These are phyloP conservation scores for Pogonomyrmex californicus DNA, from an alignment of 1,140 invertebrate species.

Conservation along the genomic window DNA sequence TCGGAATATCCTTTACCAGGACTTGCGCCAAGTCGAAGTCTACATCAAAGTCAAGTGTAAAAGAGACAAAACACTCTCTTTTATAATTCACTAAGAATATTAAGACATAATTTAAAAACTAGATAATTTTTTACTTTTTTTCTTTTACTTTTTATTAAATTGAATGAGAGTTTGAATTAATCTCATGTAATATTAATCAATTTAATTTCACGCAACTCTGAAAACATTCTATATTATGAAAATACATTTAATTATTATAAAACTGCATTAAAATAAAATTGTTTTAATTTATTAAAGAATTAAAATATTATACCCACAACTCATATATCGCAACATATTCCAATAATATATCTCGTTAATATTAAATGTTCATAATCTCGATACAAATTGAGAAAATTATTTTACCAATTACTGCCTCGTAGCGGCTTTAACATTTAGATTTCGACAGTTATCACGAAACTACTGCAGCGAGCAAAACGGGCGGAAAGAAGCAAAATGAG, in stretches of 20 bases:
- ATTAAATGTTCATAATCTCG: constrained; percentile 30
- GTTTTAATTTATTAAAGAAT: constrained; percentile 35
- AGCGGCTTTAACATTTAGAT: constrained; percentile 7
- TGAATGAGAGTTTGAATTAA: neutral
- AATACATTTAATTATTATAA: constrained; percentile 25
- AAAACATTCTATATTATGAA: constrained; percentile 35
- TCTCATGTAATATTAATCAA: constrained; percentile 12
- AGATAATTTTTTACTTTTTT: neutral
- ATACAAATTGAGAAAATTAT: constrained; percentile 18
- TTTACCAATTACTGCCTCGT: neutral
- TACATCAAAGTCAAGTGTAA: neutral
- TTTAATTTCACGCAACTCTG: constrained; percentile 8
- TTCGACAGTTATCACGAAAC: constrained; percentile 39
- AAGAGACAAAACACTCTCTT: neutral
- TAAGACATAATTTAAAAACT: neutral
- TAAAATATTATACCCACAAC: constrained; percentile 17
- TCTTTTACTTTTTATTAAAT: neutral
- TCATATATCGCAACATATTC: neutral
- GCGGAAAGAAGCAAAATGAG: constrained; percentile 41
- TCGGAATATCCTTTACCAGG: constrained; percentile 67
- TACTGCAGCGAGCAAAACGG: constrained; percentile 15
- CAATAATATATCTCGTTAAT: neutral
- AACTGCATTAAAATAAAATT: constrained; percentile 27
- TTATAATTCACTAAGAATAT: neutral
- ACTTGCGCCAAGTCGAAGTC: constrained; percentile 20